phyloP scores from a whole-genome alignment of 2,797 vertebrate genomes.

The Sebastes cheni region DNA sequence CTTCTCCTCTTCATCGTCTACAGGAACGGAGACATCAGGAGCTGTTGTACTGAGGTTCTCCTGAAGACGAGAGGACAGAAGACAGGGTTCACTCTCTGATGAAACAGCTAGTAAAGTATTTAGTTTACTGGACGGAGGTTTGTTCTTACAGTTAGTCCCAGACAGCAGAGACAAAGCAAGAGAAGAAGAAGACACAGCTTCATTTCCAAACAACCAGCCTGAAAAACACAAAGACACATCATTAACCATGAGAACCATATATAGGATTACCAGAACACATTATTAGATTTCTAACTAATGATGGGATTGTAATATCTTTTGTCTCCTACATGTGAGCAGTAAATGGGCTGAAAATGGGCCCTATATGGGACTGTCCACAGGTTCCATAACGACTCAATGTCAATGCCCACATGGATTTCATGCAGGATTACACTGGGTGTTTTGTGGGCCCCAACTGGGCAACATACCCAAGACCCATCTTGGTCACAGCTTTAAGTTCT shows the following conservation, averaged over 20 bases:
- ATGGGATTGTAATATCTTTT: not conserved
- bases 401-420: too few species aligned
- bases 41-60: not conserved
- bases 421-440: too few species aligned
- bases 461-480: too few species aligned
- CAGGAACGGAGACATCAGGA: not conserved
- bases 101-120: not conserved
- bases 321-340: too few species aligned
- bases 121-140: not conserved
- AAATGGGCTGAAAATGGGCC: too few species aligned
- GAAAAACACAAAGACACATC: slow-evolving; percentile 48
- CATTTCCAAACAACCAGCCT: slow-evolving; percentile 73
- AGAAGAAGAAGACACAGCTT: slow-evolving; percentile 69
- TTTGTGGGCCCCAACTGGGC: too few species aligned
- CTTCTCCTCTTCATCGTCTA: not conserved
- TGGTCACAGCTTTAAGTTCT: too few species aligned
- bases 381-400: too few species aligned
- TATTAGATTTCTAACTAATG: not conserved
- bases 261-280: not conserved
- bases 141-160: slow-evolving; percentile 71
- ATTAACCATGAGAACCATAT: not conserved
- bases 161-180: slow-evolving; percentile 61
- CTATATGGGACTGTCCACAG: too few species aligned
- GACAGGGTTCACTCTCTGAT: not conserved
- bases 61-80: slow-evolving; percentile 7